phyloP scores from a whole-genome alignment of 2,113 vertebrate species.

The Prunella himalayana region DNA sequence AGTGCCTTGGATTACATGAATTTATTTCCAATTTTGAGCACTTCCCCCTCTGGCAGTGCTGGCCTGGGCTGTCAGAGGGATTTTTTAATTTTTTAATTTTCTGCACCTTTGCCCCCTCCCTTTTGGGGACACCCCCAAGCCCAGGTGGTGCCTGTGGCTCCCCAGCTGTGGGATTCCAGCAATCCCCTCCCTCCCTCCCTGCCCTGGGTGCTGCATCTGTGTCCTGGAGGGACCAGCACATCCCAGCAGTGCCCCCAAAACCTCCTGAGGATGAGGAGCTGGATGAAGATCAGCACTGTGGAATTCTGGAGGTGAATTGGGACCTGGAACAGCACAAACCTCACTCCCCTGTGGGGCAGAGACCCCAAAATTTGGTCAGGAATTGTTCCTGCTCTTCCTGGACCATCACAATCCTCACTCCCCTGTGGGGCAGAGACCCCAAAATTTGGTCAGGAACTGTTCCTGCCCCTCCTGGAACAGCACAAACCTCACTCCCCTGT shows the following conservation, averaged over 20 bases:
- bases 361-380: too few relatives aligned
- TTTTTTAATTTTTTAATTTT: background rate
- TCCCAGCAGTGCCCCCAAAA: background rate
- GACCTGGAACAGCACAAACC: background rate
- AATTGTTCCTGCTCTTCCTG: too few relatives aligned
- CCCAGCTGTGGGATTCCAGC: background rate
- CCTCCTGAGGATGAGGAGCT: fast-evolving
- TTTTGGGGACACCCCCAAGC: background rate
- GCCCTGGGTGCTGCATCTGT: background rate
- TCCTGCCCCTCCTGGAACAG: background rate
- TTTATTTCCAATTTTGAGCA: background rate
- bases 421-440: background rate
- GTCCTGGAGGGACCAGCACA: background rate
- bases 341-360: fast-evolving
- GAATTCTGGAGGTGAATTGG: background rate
- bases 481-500: too few relatives aligned
- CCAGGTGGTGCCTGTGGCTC: too few relatives aligned
- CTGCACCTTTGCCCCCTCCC: background rate
- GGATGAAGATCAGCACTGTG: fast-evolving
- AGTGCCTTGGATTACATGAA: background rate
- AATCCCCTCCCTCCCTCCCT: background rate
- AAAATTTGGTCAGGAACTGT: background rate
- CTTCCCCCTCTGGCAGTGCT: background rate
- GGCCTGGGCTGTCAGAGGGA: background rate
- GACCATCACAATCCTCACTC: too few relatives aligned